A percentile compares a stretch with the other conserved stretches of the same genome.
phyloP scores from a whole-genome alignment of 2,888 invertebrate genomes.

The Tineola bisselliella region DNA sequence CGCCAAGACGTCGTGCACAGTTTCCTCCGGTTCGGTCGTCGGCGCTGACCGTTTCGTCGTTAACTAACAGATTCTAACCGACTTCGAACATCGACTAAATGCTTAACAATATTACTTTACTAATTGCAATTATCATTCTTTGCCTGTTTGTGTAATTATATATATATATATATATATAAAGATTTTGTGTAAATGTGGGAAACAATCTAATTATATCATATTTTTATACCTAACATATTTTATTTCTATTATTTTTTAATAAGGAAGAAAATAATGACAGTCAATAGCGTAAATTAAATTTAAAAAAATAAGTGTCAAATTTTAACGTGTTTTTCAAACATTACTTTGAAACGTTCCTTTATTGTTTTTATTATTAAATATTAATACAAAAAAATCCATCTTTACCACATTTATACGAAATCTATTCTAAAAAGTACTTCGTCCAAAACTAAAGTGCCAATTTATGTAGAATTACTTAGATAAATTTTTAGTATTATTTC shows the following conservation, averaged over 20 bases:
- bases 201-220: not conserved
- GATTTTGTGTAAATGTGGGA: not conserved
- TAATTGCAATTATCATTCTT: not conserved
- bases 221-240: too few relatives aligned
- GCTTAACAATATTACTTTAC: not conserved
- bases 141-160: not conserved
- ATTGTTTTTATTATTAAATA: too few relatives aligned
- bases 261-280: too few relatives aligned
- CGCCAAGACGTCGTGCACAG: conserved; percentile 91
- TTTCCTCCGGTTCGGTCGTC: conserved; percentile 87
- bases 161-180: not conserved
- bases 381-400: too few relatives aligned
- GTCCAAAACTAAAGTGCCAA: conserved; percentile 38
- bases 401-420: not conserved
- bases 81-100: not conserved
- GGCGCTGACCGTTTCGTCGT: conserved; percentile 65
- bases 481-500: not conserved
- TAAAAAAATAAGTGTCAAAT: too few relatives aligned
- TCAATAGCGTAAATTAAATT: too few relatives aligned
- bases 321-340: too few relatives aligned
- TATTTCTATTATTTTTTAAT: too few relatives aligned
- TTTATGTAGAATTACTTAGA: not conserved
- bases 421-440: conserved; percentile 28
- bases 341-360: too few relatives aligned
- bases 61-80: not conserved